phyloP scores from a whole-genome alignment of 2,797 vertebrate genomes.

The Lithobates pipiens region DNA sequence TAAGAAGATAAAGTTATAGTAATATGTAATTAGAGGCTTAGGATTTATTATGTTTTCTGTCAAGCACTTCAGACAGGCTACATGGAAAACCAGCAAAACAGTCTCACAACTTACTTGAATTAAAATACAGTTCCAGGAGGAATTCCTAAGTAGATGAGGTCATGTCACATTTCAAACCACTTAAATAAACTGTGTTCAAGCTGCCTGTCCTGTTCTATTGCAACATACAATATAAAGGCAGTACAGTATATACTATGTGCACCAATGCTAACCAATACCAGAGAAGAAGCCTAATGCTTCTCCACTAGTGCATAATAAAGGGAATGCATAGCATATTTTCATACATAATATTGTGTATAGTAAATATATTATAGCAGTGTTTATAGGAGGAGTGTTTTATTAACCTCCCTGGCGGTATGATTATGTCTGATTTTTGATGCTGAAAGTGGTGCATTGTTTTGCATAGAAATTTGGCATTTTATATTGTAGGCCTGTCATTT shows the following conservation, averaged over 20 bases:
- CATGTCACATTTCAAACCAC: not conserved
- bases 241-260: not conserved
- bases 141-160: conserved; percentile 1
- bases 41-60: conserved; percentile 1
- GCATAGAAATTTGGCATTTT: too few relatives aligned
- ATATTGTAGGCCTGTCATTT: too few relatives aligned
- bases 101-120: not conserved
- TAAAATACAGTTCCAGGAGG: not conserved
- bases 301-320: not conserved
- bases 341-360: not conserved
- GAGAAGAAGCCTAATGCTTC: not conserved
- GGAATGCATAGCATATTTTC: not conserved
- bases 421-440: too few relatives aligned
- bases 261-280: conserved; percentile 2
- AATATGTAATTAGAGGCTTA: not conserved
- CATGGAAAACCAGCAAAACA: not conserved
- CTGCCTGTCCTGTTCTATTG: conserved; percentile 1
- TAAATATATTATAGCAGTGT: not conserved
- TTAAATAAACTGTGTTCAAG: conserved; percentile 2
- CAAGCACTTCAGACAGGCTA: too few relatives aligned
- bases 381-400: too few relatives aligned
- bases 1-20: conserved; percentile 23
- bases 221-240: not conserved
- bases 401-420: too few relatives aligned
- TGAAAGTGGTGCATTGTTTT: too few relatives aligned